A percentile compares a stretch with the other conserved stretches of the same genome.
phyloP scores from a whole-genome alignment of 2,888 invertebrate genomes.

The Vannuccia rotundouncinata region DNA sequence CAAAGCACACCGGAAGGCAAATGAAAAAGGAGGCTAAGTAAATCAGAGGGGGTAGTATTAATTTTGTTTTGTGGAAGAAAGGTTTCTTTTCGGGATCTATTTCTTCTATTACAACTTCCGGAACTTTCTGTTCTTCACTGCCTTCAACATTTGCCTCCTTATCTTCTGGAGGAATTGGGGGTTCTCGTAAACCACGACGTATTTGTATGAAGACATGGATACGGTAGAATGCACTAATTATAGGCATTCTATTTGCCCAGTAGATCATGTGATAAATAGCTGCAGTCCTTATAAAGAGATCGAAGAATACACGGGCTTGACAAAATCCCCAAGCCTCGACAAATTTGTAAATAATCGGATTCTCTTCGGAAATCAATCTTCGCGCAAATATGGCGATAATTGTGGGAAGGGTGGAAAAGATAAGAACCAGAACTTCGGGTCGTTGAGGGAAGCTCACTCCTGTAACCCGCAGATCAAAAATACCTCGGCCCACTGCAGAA shows the following conservation, averaged over 20 bases:
- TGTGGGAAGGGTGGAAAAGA: neutral
- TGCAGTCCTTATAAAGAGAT: constrained; percentile 20
- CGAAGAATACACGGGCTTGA: constrained; percentile 10
- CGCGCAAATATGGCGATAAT: constrained; percentile 4
- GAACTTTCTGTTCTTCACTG: neutral
- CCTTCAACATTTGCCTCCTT: too few species aligned
- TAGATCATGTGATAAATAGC: constrained; percentile 25
- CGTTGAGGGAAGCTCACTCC: constrained; percentile 6
- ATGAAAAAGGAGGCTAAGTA: neutral
- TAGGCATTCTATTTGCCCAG: neutral
- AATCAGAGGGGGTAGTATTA: too few species aligned
- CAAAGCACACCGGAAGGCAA: neutral
- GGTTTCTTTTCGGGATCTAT: too few species aligned
- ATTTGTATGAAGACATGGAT: too few species aligned
- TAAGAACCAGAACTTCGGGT: constrained; percentile 7
- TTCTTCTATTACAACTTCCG: too few species aligned
- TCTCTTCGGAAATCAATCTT: neutral
- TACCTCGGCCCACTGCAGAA: too few species aligned
- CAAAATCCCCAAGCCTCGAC: constrained; percentile 31
- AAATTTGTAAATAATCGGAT: constrained; percentile 13
- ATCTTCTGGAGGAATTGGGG: too few species aligned
- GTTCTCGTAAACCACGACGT: too few species aligned
- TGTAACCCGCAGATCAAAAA: too few species aligned
- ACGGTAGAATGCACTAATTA: neutral
- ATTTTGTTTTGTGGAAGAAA: too few species aligned